Evolutionary conservation across 2,888 invertebrate species (phyloP).

Genomic region (Oasisia sp.): DNA sequence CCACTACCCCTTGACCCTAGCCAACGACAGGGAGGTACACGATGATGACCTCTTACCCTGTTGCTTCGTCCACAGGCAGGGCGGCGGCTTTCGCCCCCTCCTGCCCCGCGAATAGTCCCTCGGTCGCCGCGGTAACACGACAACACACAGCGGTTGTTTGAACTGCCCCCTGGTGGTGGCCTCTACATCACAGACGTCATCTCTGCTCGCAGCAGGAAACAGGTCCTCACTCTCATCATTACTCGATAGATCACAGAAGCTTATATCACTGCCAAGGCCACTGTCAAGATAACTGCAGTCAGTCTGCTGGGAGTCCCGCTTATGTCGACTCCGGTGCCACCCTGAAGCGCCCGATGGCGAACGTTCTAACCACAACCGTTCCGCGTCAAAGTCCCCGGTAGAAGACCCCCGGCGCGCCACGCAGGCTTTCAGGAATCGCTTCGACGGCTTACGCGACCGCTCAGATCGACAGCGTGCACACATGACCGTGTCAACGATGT

Average conservation of each 20-base stretch:
- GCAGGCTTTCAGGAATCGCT: neutral
- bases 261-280: slow-evolving; percentile 40
- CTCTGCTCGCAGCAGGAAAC: neutral
- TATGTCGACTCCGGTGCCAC: neutral
- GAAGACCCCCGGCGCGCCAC: neutral
- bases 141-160: slow-evolving; percentile 10
- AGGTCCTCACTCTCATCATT: neutral
- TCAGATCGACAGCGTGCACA: neutral
- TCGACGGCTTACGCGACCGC: neutral
- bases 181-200: neutral
- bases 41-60: slow-evolving; percentile 10
- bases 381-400: neutral
- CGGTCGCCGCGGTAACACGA: neutral
- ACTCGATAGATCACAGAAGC: slow-evolving; percentile 34
- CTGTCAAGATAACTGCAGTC: slow-evolving; percentile 43
- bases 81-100: neutral
- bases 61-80: neutral
- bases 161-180: neutral
- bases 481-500: neutral
- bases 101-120: neutral
- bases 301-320: neutral
- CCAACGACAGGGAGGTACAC: neutral
- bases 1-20: slow-evolving; percentile 17
- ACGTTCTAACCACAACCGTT: neutral
- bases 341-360: neutral